These are phyloP conservation scores for Microctonus brassicae DNA, from an alignment of 2,888 invertebrate genomes.

Conservation along the genomic window DNA sequence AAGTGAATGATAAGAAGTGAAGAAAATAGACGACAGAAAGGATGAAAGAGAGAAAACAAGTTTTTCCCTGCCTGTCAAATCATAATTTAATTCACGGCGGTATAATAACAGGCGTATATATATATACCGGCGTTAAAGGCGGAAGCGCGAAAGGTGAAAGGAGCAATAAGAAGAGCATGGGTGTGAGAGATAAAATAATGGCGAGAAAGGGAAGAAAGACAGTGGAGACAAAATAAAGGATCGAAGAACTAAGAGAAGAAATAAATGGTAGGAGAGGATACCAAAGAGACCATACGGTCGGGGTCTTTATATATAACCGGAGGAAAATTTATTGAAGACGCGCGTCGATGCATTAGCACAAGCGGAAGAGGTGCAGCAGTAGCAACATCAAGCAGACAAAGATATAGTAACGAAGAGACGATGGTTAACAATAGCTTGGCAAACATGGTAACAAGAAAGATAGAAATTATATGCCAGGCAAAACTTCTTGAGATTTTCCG, in stretches of 20 bases:
- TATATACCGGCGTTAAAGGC: slow-evolving; percentile 40
- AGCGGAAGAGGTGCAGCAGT: slow-evolving; percentile 54
- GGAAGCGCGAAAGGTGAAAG: slow-evolving; percentile 28
- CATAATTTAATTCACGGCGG: slow-evolving; percentile 55
- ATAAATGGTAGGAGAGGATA: slow-evolving; percentile 2
- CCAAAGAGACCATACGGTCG: slow-evolving; percentile 1
- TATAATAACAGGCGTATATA: slow-evolving; percentile 49
- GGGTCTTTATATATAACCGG: not conserved
- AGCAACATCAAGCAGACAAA: slow-evolving; percentile 27
- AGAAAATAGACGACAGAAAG: not conserved
- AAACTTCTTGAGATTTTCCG: slow-evolving; percentile 3
- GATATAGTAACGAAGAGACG: slow-evolving; percentile 29
- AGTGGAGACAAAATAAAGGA: not conserved
- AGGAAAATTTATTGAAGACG: slow-evolving; percentile 58
- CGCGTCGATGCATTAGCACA: slow-evolving; percentile 60
- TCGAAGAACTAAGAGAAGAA: slow-evolving; percentile 1
- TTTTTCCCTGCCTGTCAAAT: slow-evolving; percentile 49
- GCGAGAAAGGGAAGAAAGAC: not conserved
- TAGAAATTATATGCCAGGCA: not conserved
- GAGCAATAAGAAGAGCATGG: not conserved
- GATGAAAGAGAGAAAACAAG: slow-evolving; percentile 10
- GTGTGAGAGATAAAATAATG: not conserved
- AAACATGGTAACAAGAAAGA: not conserved
- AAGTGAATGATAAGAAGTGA: not conserved
- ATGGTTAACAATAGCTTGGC: slow-evolving; percentile 6